These are phyloP conservation scores for Deilephila elpenor DNA, from an alignment of 2,888 invertebrate species.

Conservation along the genomic window DNA sequence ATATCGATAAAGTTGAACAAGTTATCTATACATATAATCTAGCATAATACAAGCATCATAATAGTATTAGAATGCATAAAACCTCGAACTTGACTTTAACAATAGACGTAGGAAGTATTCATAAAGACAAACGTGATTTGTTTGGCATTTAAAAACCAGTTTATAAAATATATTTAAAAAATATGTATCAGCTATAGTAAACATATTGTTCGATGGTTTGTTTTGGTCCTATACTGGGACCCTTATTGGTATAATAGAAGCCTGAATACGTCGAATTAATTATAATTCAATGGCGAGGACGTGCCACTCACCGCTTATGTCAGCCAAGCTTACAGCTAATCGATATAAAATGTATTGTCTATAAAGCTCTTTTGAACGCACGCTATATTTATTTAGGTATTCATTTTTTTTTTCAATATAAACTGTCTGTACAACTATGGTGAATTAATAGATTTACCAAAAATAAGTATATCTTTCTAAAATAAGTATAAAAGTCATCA, in stretches of 20 bases:
- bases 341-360: too few relatives aligned
- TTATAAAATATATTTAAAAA: background rate
- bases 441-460: too few relatives aligned
- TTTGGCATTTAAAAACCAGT: slow-evolving; percentile 17
- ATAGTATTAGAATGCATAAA: background rate
- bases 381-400: too few relatives aligned
- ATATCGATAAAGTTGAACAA: background rate
- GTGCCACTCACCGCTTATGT: background rate
- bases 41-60: background rate
- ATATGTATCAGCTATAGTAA: background rate
- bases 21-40: background rate
- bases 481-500: too few relatives aligned
- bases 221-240: background rate
- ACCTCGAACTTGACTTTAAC: slow-evolving; percentile 9
- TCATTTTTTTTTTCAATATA: too few relatives aligned
- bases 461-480: too few relatives aligned
- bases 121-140: background rate
- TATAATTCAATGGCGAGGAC: slow-evolving; percentile 6
- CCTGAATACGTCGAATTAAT: background rate
- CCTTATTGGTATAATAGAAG: background rate
- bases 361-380: too few relatives aligned
- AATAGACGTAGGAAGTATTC: slow-evolving; percentile 8
- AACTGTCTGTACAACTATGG: too few relatives aligned
- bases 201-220: background rate
- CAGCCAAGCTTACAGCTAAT: too few relatives aligned